Base-by-base conservation (phyloP, 1,140 invertebrate species). In the Zophobas atratus region DNA sequence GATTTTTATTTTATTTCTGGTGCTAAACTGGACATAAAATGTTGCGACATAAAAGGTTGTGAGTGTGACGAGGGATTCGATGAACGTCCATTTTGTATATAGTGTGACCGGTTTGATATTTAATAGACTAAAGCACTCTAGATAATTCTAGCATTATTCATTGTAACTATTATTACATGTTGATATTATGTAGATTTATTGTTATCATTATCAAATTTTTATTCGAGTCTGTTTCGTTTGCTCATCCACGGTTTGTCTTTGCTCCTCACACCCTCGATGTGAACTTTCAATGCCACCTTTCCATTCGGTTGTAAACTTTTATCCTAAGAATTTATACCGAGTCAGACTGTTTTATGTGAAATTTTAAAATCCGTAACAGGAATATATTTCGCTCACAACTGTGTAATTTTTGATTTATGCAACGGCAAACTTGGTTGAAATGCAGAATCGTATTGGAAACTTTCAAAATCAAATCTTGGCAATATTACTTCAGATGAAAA, bases 111-210 rank as follows among this genome's bases (percentile, higher is more conserved):
- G 67, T 78, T 78, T 78, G 74, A 75, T 78, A 78, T 72, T 77
- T 75, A 67, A 57, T 79, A 79, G 75, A 74, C 34, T 43, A 53
- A 53, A 73, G 77, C 77, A 79, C 78, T 74, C 33, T 77, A 79
- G 75, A 79, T 70, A 60, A 76, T 48, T 72, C 70, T 78, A 78
- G 70, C 48, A 73, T 57, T 74, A 79, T 74, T 79, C 67, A 79
- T 79, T 79, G 78, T 79, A 79, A 79, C 75, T 73, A 79, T 73
- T 76, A 70, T 67, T 79, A 79, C 78, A 79, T 79, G 78, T 79
- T 79, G 75, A 79, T 74, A 77, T 72, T 79, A 79, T 79, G 78
- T 79, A 79, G 78, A 79, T 77, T 74, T 79, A 77, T 79, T 79
- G 78, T 79, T 79, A 79, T 55, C 20, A 72, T 71, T 60, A 67